Evolutionary conservation across 2,113 vertebrate genomes (phyloP).

Genomic region (Corythoichthys haematopterus): DNA sequence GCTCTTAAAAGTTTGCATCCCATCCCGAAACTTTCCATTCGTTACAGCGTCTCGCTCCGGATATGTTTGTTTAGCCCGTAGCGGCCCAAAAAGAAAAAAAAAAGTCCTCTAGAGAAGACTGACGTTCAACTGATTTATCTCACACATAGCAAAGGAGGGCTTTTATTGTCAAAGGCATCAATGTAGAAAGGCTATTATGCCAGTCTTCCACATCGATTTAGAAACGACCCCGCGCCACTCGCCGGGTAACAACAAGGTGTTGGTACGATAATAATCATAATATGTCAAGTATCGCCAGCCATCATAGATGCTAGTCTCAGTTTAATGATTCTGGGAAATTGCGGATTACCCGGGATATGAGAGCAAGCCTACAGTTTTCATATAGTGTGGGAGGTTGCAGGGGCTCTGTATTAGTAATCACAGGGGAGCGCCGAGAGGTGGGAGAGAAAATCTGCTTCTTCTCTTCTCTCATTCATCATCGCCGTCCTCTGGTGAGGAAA

Average conservation of each 20-base stretch:
- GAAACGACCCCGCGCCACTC: conserved; percentile 55
- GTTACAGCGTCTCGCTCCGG: conserved; percentile 8
- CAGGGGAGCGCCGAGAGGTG: conserved; percentile 73
- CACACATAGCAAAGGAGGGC: conserved; percentile 37
- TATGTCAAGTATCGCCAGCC: conserved; percentile 70
- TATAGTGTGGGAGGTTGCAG: conserved; percentile 75
- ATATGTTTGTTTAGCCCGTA: conserved; percentile 43
- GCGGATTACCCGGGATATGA: conserved; percentile 74
- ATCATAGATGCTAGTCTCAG: conserved; percentile 73
- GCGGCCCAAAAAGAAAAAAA: conserved; percentile 7
- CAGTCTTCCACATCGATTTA: conserved; percentile 66
- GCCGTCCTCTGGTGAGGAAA: conserved; percentile 73
- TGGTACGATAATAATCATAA: conserved; percentile 72
- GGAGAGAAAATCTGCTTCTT: conserved; percentile 74
- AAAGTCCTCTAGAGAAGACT: neutral
- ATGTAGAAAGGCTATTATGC: conserved; percentile 59
- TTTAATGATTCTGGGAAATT: conserved; percentile 76
- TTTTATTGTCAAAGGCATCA: conserved; percentile 51
- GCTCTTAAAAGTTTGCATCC: conserved; percentile 27
- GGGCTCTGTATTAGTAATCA: conserved; percentile 74
- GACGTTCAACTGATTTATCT: conserved; percentile 49
- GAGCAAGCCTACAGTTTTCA: conserved; percentile 74
- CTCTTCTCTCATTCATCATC: conserved; percentile 74
- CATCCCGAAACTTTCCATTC: conserved; percentile 28
- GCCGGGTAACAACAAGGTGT: conserved; percentile 66